Evolutionary conservation across 2,113 vertebrate genomes (phyloP).

Genomic region (Xerus inauris): DNA sequence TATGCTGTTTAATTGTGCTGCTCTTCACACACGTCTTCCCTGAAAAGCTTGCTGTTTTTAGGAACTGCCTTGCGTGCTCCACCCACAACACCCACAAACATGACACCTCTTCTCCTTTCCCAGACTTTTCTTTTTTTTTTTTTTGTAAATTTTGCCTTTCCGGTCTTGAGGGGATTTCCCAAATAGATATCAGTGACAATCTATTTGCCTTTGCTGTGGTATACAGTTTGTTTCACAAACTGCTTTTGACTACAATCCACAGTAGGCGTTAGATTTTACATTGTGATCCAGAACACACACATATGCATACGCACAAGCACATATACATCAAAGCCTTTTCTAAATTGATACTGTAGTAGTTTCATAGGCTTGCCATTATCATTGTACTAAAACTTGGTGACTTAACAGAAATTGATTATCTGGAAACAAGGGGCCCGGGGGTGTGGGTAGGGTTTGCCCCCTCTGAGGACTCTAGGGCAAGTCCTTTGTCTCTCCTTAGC

Average conservation of each 20-base stretch:
- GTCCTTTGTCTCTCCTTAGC: neutral
- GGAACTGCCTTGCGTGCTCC: neutral
- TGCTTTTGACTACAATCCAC: neutral
- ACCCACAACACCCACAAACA: accelerated
- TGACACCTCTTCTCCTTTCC: neutral
- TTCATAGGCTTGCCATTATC: neutral
- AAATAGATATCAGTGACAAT: neutral
- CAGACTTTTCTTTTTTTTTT: neutral
- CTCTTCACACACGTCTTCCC: neutral
- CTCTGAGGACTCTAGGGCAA: neutral
- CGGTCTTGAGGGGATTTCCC: neutral
- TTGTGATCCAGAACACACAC: neutral
- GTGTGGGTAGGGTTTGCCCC: accelerated
- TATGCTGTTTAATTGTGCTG: neutral
- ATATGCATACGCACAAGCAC: too few relatives aligned
- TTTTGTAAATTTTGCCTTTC: neutral
- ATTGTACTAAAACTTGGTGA: neutral
- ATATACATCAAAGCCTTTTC: neutral
- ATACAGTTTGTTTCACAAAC: neutral
- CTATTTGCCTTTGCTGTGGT: neutral
- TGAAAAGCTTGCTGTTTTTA: neutral
- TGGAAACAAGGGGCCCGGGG: neutral
- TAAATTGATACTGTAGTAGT: accelerated
- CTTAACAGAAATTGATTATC: neutral
- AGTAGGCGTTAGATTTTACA: constrained; percentile 11